A percentile compares a stretch with the other conserved stretches of the same genome.
These are phyloP conservation scores for Chrosomus eos DNA, from an alignment of 2,797 vertebrate genomes.

Conservation along the genomic window DNA sequence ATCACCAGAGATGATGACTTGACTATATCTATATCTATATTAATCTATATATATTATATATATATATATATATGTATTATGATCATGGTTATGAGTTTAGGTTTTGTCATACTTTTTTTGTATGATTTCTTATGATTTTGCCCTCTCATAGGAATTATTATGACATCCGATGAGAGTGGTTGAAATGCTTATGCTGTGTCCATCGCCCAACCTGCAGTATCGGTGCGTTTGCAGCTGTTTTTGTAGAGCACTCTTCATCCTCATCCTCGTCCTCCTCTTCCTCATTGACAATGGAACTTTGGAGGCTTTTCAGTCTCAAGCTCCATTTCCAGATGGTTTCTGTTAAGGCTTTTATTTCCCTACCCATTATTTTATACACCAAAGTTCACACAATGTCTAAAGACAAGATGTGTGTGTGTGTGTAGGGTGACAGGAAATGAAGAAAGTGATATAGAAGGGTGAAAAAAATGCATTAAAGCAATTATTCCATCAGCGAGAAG, in stretches of 20 bases:
- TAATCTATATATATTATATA: no score
- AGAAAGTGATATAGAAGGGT: constrained; percentile 66
- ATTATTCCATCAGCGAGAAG: constrained; percentile 74
- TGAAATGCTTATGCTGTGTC: neutral
- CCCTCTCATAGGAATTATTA: neutral
- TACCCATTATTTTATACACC: constrained; percentile 74
- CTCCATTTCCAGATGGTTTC: constrained; percentile 80
- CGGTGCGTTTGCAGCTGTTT: constrained; percentile 37
- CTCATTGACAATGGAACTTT: constrained; percentile 59
- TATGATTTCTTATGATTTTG: neutral
- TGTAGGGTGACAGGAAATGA: constrained; percentile 70
- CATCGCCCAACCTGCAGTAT: constrained; percentile 22
- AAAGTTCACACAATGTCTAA: constrained; percentile 67
- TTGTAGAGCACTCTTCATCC: constrained; percentile 50
- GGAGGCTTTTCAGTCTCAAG: constrained; percentile 72
- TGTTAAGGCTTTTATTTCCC: constrained; percentile 82
- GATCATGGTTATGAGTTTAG: neutral
- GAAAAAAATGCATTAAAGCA: constrained; percentile 74
- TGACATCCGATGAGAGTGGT: neutral
- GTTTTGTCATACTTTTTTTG: neutral
- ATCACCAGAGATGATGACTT: neutral
- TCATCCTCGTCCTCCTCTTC: constrained; percentile 48
- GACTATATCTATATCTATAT: no score
- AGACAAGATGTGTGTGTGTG: constrained; percentile 59
- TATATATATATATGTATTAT: neutral